A percentile compares a stretch with the other conserved stretches of the same genome.
These are phyloP conservation scores for Trichonephila inaurata DNA, from an alignment of 1,140 invertebrate genomes.

Conservation along the genomic window DNA sequence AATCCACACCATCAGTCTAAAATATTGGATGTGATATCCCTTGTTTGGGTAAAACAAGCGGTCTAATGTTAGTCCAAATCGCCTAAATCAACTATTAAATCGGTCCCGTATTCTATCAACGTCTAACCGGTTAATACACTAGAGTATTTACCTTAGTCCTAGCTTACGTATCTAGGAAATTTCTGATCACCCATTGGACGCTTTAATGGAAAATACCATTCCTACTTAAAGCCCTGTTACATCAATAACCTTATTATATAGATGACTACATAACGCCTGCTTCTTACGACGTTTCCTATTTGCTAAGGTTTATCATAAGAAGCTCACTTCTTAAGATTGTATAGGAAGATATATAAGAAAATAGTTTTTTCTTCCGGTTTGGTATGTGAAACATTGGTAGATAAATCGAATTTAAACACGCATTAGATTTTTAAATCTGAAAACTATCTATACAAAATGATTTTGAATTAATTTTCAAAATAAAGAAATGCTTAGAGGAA, in stretches of 20 bases:
- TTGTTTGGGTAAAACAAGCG: not conserved
- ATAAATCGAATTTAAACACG: too few relatives aligned
- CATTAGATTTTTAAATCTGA: too few relatives aligned
- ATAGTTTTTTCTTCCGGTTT: too few relatives aligned
- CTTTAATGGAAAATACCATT: conserved; percentile 34
- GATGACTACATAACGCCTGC: not conserved
- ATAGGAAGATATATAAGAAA: too few relatives aligned
- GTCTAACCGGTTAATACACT: conserved; percentile 34
- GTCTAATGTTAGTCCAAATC: not conserved
- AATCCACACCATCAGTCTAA: not conserved
- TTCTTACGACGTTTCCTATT: not conserved
- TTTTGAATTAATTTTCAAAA: too few relatives aligned
- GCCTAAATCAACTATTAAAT: conserved; percentile 26
- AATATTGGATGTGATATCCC: not conserved
- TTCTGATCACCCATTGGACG: not conserved
- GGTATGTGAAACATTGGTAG: too few relatives aligned
- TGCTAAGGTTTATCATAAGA: too few relatives aligned
- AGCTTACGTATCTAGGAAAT: not conserved
- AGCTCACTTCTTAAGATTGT: too few relatives aligned
- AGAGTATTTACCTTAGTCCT: not conserved
- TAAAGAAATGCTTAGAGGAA: too few relatives aligned
- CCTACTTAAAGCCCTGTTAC: conserved; percentile 1
- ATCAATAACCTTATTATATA: conserved; percentile 49
- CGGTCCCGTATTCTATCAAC: conserved; percentile 37
- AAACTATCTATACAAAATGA: too few relatives aligned